Base-by-base conservation (phyloP, 1,140 invertebrate species). In the Sitophilus oryzae region DNA sequence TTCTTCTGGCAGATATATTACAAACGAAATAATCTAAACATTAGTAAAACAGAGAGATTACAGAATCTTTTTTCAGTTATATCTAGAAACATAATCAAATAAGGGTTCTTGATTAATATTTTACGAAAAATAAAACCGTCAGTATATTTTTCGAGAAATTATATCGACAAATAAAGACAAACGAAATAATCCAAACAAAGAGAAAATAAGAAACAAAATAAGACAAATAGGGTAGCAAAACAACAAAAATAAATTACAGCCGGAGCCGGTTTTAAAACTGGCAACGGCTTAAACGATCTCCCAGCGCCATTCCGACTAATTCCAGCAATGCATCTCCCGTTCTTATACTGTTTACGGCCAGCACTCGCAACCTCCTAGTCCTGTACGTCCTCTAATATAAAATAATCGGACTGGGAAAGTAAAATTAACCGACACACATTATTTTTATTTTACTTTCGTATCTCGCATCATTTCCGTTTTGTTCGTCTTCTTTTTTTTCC, bases 341-440 rank as follows among this genome's bases (percentile, higher is more conserved):
- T 49, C 14, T 54, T 61, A 50, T 61, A 61, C 54, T 61, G 52
- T 50, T 43, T 38, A 14, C 41, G 41, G 52, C 5, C 25, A 4
- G 25, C 11, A 6, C 25, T 30, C 25, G 25, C 11, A 30, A 11
- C 25, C 11, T 5, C 5, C 25, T 30, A 5, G 11, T 30, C 25
- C 25, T 11, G 47, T 49, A 47, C 53, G 36, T 56, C 36, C 19
- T 51, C 45, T 62, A 62, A 62, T 62, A 57, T 62, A 60, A 62
- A 62, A 62, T 62, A 62, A 62, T 62, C 25, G 25, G 5, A 5
- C 25, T 30, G 25, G 25, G 38, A 53, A 62, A 62, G 53, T 60
- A 47, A 58, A 62, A 62, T 62, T 60, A 60, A 62, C 58, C 59
- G 61, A 43, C 37, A 42, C 41, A 43, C 61, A 62, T 62, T 62